Evolutionary conservation across 2,797 vertebrate genomes (phyloP), one percentile per base, ranked within the genome.

Genomic region (Eulemur mongoz): DNA sequence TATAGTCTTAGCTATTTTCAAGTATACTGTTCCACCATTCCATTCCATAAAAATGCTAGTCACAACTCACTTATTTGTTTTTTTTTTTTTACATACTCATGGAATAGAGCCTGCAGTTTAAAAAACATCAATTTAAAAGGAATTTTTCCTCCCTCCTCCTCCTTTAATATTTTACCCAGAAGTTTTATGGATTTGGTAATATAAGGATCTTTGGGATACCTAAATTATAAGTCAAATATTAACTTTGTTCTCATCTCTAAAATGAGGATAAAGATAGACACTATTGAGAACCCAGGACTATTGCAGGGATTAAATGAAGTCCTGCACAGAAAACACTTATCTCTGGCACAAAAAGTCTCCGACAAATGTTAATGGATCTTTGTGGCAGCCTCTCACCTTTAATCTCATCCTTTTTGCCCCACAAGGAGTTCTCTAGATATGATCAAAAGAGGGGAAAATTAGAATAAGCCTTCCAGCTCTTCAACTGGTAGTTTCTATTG

Each of bases 51-150:
- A 89, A 90, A 90, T 30, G 30, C n/a, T 85, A 35, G 4, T 72
- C 82, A n/a, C 30, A 52, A 17, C 25, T 59, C 11, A 78, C 57
- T 45, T 91, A 87, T 43, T 6, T 70, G 80, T 40, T 50, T 83
- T 73, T 50, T 45, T 50, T 83, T 73, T 59, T 7, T 15, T 79
- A 50, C n/a, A 43, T 23, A 75, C 38, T 30, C 17, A 4, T 52
- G 65, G n/a, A 17, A 32, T 27, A 81, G 30, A n/a, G 4, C 4
- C 48, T 54, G 4, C 4, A 73, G 48, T 79, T 94, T 78, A 15
- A 25, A 95, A 96, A 82, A 76, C 22, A 90, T 12, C 57, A 61
- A 18, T 72, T 83, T 84, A 50, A 83, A 83, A 91, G 13, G n/a
- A 59, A 38, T 83, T 15, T 7, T 65, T 50, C 48, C 23, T 40